Percentiles rank a stretch among this genome's conserved stretches.
Conservation (phyloP, 2,113 vertebrate species). For the Erpornis zantholeuca region DNA sequence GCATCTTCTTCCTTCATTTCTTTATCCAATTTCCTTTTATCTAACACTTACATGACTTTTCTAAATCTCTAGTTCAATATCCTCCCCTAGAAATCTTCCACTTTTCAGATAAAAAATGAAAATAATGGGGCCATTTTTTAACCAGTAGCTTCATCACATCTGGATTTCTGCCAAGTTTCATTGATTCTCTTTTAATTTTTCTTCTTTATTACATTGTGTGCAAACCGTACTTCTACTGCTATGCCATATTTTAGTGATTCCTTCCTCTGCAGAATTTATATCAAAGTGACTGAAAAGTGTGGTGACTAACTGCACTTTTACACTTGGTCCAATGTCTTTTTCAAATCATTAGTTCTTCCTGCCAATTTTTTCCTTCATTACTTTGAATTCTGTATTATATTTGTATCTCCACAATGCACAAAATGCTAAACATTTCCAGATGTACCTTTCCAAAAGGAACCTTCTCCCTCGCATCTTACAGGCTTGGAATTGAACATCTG, state of each 20-base stretch:
- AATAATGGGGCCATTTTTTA: background rate
- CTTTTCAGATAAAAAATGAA: background rate
- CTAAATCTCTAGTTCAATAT: background rate
- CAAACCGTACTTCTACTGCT: background rate
- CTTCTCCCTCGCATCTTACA: background rate
- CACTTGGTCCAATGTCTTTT: background rate
- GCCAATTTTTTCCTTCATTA: background rate
- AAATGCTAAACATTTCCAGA: background rate
- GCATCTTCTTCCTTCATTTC: background rate
- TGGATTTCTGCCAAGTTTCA: background rate
- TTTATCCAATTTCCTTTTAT: background rate
- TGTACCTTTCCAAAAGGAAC: background rate
- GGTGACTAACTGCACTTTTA: background rate
- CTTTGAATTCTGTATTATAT: slow-evolving; percentile 23
- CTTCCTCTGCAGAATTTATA: background rate
- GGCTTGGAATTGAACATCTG: background rate
- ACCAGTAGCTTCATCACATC: background rate
- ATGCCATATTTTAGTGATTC: background rate
- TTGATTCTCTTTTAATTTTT: background rate
- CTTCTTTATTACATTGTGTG: background rate
- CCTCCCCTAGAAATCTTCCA: background rate
- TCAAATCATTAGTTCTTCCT: background rate
- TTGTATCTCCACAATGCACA: background rate
- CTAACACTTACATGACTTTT: background rate
- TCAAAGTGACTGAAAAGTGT: background rate